Evolutionary conservation across 2,797 vertebrate genomes (phyloP), one percentile per base, ranked within the genome.

Genomic region (Microctenopoma lineatum): DNA sequence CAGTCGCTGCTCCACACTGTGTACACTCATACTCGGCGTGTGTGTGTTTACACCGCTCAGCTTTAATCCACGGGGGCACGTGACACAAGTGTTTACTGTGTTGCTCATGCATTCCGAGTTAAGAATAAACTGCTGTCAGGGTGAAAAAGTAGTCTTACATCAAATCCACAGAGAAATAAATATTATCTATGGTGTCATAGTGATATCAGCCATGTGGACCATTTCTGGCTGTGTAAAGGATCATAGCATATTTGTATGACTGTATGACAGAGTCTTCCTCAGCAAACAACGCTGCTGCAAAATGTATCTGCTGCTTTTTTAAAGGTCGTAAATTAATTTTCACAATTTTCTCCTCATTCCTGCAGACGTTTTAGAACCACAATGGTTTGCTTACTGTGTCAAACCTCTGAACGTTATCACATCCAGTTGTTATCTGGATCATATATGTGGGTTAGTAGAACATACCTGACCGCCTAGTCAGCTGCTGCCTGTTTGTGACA

Each of bases 41-140:
- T 57, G 51, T 65, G 56, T 84, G 65, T 80, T 86, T 79, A 52
- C 76, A 71, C 26, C 70, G 47, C 61, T 64, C 45, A 41, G 21
- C 56, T 60, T 42, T 80, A 55, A 77, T 69, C 66, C 63, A 58
- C 36, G 45, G 51, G 44, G 11, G 36, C 75, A 51, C 32, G 56
- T 81, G 70, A 59, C 32, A 7, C 52, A 46, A 3, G 66, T 83
- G 73, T 69, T 78, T 75, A 67, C 36, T 69, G 60, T 61, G 73
- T 46, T 70, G 42, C 46, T 73, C 44, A 29, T 51, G 52, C 10
- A 26, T 59, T 45, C 57, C 32, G 45, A 12, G 32, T 47, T 58
- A 70, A 60, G 66, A 58, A 79, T 85, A 38, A 56, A 18, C 38
- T 80, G 36, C 63, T 60, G 34, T 73, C 58, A 77, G 26, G 44